Evolutionary conservation across 2,113 vertebrate species (phyloP).

Genomic region (Microcebus ravelobensis): DNA sequence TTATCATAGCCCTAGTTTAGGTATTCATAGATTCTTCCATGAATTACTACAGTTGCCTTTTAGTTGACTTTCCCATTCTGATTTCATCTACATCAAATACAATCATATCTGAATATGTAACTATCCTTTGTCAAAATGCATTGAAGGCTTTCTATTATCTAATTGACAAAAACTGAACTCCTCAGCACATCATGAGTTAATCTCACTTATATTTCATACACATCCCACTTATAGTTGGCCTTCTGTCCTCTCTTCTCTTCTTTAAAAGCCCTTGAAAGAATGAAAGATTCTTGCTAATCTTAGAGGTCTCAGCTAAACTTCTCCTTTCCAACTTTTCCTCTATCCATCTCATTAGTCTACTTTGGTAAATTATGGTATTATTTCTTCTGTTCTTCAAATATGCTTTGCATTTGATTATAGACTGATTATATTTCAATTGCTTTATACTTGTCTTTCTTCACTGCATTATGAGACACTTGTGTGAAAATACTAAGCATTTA

Average conservation of each 20-base stretch:
- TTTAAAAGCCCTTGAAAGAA: not conserved
- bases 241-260: not conserved
- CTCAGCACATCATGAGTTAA: not conserved
- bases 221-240: accelerated
- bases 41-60: not conserved
- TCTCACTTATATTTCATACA: not conserved
- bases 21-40: not conserved
- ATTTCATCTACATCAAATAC: not conserved
- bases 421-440: not conserved
- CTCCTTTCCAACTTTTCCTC: not conserved
- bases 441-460: not conserved
- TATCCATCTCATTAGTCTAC: not conserved
- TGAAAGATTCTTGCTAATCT: not conserved
- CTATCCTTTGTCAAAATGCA: not conserved
- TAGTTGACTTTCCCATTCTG: not conserved
- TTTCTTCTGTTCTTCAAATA: slow-evolving; percentile 10
- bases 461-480: not conserved
- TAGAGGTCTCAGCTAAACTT: not conserved
- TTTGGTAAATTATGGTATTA: not conserved
- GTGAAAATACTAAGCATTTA: not conserved
- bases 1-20: not conserved
- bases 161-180: not conserved
- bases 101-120: not conserved
- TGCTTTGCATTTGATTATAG: not conserved
- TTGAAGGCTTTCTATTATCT: not conserved